These are phyloP conservation scores for Cathartes aura DNA, from an alignment of 2,113 vertebrate genomes.

Conservation along the genomic window DNA sequence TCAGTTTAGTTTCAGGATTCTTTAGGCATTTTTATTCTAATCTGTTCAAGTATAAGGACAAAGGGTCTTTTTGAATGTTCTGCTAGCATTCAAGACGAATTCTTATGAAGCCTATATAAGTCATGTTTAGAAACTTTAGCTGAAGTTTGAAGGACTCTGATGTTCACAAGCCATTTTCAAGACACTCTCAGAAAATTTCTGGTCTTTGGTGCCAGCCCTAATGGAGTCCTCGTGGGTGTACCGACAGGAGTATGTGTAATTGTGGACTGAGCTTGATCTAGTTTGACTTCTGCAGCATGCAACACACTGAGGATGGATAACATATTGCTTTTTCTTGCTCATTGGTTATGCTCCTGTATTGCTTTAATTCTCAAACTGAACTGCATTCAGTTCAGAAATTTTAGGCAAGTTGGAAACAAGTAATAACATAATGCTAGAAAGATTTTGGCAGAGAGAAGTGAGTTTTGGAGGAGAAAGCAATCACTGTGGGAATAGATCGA, in stretches of 20 bases:
- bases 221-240: fast-evolving
- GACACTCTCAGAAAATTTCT: not conserved
- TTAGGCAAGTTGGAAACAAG: not conserved
- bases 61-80: not conserved
- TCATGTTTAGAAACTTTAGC: not conserved
- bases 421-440: not conserved
- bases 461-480: not conserved
- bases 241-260: not conserved
- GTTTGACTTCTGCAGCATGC: not conserved
- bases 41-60: not conserved
- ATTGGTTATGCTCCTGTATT: not conserved
- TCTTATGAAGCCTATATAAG: not conserved
- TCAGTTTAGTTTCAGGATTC: not conserved
- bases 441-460: not conserved
- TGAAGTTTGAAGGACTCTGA: not conserved
- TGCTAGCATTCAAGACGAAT: not conserved
- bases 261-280: not conserved
- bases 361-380: not conserved
- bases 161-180: not conserved
- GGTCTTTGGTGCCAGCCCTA: not conserved
- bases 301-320: not conserved
- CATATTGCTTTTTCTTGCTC: not conserved
- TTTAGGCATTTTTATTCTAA: not conserved
- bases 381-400: not conserved
- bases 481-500: not conserved